Evolutionary conservation across 2,797 vertebrate species (phyloP), one percentile per base, ranked within the genome.

Genomic region (Hozukius guyotensis): DNA sequence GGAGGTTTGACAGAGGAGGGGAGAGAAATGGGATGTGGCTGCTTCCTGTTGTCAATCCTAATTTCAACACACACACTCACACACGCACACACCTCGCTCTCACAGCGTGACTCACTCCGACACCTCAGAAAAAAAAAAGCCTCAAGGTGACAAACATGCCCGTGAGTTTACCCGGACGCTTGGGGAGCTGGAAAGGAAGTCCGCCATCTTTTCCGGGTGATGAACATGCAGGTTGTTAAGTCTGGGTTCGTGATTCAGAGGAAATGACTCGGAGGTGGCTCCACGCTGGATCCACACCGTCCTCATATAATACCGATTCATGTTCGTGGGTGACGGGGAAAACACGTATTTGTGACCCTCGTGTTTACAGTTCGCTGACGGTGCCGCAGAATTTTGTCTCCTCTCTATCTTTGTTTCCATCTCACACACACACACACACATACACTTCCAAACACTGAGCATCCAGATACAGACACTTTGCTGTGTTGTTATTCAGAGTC

Each of bases 41-140:
- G 61, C 68, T 87, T 89, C 87, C 81, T 87, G 76, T 86, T 87
- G 80, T 90, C 87, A 87, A 38, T 80, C 76, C 60, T 62, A 52
- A 84, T 89, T 84, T 87, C 56, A 78, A 75, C 63, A 53, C 71
- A 77, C 69, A 69, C 60, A 65, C 57, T 24, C 31, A n/a, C 46
- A 56, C 6, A 62, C 13, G 18, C 64, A 62, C 67, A 80, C 79
- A 75, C 72, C 52, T 81, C 60, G 12, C 36, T 73, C 66, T 83
- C 22, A 56, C 53, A 53, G 66, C 42, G 27, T 79, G 76, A 86
- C 71, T 89, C 82, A 77, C 36, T 61, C 63, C 9, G 20, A 87
- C 85, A 78, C 84, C 72, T 87, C 68, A 6, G 57, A 87, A 89
- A 81, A 87, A 89, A 81, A 65, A 81, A 77, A 78, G 68, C 81